Base-by-base conservation (phyloP, 2,888 invertebrate genomes). In the Dermolepida albohirtum region DNA sequence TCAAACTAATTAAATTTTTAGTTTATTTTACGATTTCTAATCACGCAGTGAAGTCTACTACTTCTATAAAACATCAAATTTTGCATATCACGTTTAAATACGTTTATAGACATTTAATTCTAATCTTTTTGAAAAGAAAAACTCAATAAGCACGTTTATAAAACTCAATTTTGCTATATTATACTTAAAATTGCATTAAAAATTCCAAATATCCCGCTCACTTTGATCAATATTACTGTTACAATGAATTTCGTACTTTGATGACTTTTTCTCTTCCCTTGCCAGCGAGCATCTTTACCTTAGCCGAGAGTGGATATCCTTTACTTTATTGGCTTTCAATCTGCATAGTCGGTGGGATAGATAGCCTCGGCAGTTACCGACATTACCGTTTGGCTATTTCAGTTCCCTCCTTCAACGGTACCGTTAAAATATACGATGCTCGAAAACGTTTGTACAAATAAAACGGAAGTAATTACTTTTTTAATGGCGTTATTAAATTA, bases 241-340 rank as follows among this genome's bases (percentile, higher is more conserved):
- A 65, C 72, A 70, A 72, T 72, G 72, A 74, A 73, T 74, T 72
- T 71, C 72, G 68, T 68, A 70, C 72, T 71, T 74, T 72, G 72
- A 74, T 70, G 72, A 68, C 50, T 66, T 47, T 59, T 47, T 47
- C 16, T 47, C 44, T 29, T 59, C 29, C 12, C 49, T 49, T 49
- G 22, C 49, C 17, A 4, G 22, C 11, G 1, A 11, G 51, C 34
- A 27, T 27, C 34, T 22, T 34, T 29, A 44, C 59, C 47, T 59
- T 52, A 47, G 14, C 14, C 12, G 51, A 14, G 47, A 27, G 29
- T n/a, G 44, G 41, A n/a, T 17, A 22, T 49, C 16, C 49, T 16
- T 8, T 49, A 47, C 34, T 59, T 59, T 59, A 59, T 59, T 59
- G 59, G 59, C 59, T 59, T 59, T 59, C 59, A 47, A 59, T 59